Conservation (phyloP, 2,888 invertebrate genomes). For the Ceraclea dissimilis region DNA sequence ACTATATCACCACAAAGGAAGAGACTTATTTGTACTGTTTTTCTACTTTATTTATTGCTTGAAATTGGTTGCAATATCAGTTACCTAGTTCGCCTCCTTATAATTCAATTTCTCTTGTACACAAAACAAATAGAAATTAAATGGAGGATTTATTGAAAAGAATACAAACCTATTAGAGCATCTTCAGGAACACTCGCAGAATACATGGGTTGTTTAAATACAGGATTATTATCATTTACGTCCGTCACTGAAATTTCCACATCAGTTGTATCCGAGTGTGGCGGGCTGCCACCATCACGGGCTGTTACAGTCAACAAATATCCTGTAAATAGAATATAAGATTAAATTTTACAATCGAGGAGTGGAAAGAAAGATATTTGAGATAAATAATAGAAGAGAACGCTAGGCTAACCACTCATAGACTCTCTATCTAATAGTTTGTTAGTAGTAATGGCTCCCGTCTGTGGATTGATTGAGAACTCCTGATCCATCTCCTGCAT, state of each 20-base stretch:
- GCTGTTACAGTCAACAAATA: constrained; percentile 90
- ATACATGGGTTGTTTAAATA: constrained; percentile 76
- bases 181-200: constrained; percentile 81
- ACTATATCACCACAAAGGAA: neutral
- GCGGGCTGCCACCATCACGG: constrained; percentile 84
- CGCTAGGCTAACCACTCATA: constrained; percentile 43
- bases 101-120: too few relatives aligned
- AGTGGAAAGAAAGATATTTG: too few relatives aligned
- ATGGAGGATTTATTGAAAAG: too few relatives aligned
- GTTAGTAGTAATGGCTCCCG: constrained; percentile 87
- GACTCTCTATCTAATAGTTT: constrained; percentile 80
- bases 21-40: too few relatives aligned
- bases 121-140: too few relatives aligned
- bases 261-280: constrained; percentile 88
- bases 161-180: constrained; percentile 61
- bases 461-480: constrained; percentile 86
- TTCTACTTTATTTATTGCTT: neutral
- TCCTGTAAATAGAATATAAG: constrained; percentile 34
- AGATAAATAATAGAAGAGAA: neutral
- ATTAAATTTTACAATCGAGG: neutral
- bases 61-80: neutral
- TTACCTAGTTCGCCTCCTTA: too few relatives aligned
- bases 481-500: constrained; percentile 55
- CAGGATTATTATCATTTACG: constrained; percentile 91
- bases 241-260: constrained; percentile 93